Evolutionary conservation across 2,888 invertebrate genomes (phyloP).

Genomic region (Meloe dianella): DNA sequence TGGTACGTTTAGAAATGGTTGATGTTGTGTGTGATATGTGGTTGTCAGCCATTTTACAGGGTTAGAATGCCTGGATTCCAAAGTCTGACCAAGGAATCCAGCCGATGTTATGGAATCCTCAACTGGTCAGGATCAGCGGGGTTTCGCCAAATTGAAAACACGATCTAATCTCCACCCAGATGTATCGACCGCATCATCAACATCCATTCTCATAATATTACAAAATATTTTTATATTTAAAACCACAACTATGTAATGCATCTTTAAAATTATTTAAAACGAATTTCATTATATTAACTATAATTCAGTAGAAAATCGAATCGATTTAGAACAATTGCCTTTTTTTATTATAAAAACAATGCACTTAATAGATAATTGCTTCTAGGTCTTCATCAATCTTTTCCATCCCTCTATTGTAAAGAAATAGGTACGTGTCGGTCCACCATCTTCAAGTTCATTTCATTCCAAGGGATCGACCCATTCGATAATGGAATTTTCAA

Average conservation of each 20-base stretch:
- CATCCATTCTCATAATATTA: constrained; percentile 22
- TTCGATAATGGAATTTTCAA: constrained; percentile 3
- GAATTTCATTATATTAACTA: no score
- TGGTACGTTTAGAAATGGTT: constrained; percentile 25
- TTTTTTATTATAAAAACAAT: background rate
- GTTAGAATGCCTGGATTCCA: constrained; percentile 41
- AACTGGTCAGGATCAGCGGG: constrained; percentile 49
- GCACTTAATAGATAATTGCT: constrained; percentile 5
- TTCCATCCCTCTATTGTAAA: constrained; percentile 5
- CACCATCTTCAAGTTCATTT: constrained; percentile 1
- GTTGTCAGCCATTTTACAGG: constrained; percentile 44
- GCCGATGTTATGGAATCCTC: constrained; percentile 47
- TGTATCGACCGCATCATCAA: constrained; percentile 37
- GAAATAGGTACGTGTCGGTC: constrained; percentile 1
- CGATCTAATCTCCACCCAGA: constrained; percentile 47
- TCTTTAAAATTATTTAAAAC: background rate
- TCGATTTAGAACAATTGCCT: background rate
- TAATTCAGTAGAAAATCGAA: background rate
- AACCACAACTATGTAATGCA: background rate
- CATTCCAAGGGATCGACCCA: background rate
- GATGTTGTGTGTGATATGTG: constrained; percentile 20
- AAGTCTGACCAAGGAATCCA: constrained; percentile 47
- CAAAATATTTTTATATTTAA: background rate
- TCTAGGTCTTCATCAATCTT: constrained; percentile 1
- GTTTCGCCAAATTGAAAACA: constrained; percentile 55